Conservation (phyloP, 1,140 invertebrate genomes). For the Trypoxylus dichotomus region DNA sequence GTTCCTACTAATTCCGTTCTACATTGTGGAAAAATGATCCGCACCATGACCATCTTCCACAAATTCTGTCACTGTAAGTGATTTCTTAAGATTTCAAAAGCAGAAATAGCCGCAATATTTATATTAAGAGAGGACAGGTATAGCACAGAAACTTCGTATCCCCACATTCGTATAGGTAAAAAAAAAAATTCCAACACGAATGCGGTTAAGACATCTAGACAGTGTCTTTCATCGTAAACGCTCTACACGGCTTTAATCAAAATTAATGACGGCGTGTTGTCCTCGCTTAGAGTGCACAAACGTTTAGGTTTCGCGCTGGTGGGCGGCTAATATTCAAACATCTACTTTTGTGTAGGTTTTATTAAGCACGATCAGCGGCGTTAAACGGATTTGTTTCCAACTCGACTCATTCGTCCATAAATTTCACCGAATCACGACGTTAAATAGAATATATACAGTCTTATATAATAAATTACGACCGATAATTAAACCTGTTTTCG, state of each 20-base stretch:
- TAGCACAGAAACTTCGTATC: too few species aligned
- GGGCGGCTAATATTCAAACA: background rate
- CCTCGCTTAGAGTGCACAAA: background rate
- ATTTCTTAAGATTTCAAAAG: too few species aligned
- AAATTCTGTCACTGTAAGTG: too few species aligned
- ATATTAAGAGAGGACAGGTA: too few species aligned
- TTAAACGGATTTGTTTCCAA: background rate
- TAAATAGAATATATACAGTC: conserved; percentile 3
- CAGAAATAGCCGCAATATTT: too few species aligned
- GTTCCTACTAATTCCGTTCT: too few species aligned
- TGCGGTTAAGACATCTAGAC: background rate
- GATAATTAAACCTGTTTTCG: background rate
- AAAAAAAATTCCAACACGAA: background rate
- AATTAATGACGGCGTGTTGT: background rate
- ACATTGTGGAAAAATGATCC: too few species aligned
- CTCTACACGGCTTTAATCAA: background rate
- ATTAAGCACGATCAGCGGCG: background rate
- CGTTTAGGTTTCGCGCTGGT: background rate
- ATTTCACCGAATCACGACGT: background rate
- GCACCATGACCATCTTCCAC: too few species aligned
- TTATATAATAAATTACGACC: conserved; percentile 4
- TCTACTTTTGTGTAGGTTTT: background rate
- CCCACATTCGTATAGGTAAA: background rate
- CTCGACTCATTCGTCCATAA: background rate
- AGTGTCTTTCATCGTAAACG: background rate